A percentile compares a stretch with the other conserved stretches of the same genome.
phyloP scores from a whole-genome alignment of 2,888 invertebrate genomes.

The Lochmaea capreae region DNA sequence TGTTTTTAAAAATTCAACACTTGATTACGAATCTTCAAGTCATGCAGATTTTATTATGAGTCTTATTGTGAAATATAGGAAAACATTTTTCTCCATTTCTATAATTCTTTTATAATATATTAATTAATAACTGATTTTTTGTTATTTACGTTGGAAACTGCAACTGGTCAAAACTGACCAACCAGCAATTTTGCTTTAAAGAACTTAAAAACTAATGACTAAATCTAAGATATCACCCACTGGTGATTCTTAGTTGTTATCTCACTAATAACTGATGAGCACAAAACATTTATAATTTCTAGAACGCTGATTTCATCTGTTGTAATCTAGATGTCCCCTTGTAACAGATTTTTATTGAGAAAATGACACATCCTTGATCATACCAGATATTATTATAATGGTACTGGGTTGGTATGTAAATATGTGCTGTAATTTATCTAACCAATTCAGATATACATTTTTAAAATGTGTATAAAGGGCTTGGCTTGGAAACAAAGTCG shows the following conservation, averaged over 20 bases:
- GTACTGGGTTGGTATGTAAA: constrained; percentile 23
- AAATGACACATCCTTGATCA: constrained; percentile 14
- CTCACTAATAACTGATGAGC: not conserved
- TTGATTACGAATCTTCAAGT: no score
- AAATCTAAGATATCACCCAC: no score
- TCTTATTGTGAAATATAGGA: no score
- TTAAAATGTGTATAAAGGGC: constrained; percentile 19
- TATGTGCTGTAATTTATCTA: constrained; percentile 25
- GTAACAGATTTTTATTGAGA: not conserved
- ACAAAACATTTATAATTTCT: not conserved
- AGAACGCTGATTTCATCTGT: not conserved
- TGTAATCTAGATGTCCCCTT: not conserved
- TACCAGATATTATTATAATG: constrained; percentile 15
- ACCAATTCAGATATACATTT: constrained; percentile 26
- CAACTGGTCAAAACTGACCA: no score
- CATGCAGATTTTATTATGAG: no score
- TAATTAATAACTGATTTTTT: not conserved
- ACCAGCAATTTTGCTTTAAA: no score
- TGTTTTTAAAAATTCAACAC: no score
- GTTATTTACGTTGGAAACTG: no score
- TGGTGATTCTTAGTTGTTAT: no score
- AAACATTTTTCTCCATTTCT: no score
- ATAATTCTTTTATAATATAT: no score
- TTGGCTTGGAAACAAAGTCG: constrained; percentile 26
- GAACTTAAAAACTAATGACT: no score